These are phyloP conservation scores for Cephus rjabovi DNA, from an alignment of 2,888 invertebrate species.

Conservation along the genomic window DNA sequence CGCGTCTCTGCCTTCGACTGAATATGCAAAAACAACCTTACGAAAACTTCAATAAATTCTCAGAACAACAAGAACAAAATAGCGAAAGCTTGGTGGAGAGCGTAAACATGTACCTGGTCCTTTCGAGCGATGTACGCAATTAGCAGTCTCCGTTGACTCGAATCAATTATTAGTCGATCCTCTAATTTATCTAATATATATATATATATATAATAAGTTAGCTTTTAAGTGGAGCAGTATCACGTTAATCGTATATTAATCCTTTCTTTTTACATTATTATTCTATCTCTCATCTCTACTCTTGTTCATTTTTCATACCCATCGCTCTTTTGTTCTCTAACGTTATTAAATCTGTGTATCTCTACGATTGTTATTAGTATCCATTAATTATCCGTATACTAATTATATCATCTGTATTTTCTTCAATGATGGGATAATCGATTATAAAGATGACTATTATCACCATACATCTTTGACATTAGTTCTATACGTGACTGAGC, in stretches of 20 bases:
- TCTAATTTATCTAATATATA: background rate
- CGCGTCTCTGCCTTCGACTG: background rate
- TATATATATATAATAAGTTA: background rate
- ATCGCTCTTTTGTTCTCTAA: background rate
- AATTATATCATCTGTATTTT: no score
- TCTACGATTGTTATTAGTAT: background rate
- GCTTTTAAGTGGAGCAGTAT: background rate
- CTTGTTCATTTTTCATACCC: background rate
- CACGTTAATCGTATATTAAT: background rate
- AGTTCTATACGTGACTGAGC: background rate
- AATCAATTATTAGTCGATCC: background rate
- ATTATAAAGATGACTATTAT: background rate
- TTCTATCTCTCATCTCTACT: background rate
- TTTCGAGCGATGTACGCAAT: conserved; percentile 9
- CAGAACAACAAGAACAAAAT: no score
- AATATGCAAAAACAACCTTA: background rate
- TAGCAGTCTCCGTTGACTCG: conserved; percentile 2
- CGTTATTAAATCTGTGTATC: background rate
- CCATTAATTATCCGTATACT: background rate
- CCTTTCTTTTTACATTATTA: background rate
- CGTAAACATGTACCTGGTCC: conserved; percentile 7
- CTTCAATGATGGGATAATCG: background rate
- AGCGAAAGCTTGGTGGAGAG: background rate
- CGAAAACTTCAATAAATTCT: no score
- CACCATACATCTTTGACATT: background rate